Conservation (phyloP, 2,113 vertebrate species). For the Prolemur simus region DNA sequence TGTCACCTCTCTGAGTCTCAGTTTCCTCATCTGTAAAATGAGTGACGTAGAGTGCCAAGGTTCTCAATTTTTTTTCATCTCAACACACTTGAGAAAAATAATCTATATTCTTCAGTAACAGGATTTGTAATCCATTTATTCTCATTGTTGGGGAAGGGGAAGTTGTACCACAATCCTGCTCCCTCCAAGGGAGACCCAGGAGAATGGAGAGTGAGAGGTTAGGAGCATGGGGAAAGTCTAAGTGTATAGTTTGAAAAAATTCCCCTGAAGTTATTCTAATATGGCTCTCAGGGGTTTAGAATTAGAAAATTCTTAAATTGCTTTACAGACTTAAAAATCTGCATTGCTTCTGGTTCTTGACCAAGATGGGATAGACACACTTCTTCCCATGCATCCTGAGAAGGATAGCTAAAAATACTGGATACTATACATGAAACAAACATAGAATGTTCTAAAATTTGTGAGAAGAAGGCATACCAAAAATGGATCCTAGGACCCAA, state of each 20-base stretch:
- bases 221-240: background rate
- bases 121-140: background rate
- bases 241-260: background rate
- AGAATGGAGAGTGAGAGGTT: background rate
- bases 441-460: background rate
- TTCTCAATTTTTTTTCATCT: background rate
- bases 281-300: background rate
- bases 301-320: background rate
- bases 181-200: background rate
- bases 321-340: background rate
- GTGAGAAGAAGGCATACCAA: background rate
- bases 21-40: background rate
- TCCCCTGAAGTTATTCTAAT: background rate
- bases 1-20: background rate
- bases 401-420: background rate
- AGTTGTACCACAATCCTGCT: background rate
- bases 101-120: background rate
- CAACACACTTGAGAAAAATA: background rate
- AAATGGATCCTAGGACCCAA: background rate
- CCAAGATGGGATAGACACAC: background rate
- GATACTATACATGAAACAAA: background rate
- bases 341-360: background rate
- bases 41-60: background rate
- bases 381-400: background rate
- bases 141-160: accelerated